These are phyloP conservation scores for Alexandromys fortis DNA, from an alignment of 2,113 vertebrate genomes.

Conservation along the genomic window DNA sequence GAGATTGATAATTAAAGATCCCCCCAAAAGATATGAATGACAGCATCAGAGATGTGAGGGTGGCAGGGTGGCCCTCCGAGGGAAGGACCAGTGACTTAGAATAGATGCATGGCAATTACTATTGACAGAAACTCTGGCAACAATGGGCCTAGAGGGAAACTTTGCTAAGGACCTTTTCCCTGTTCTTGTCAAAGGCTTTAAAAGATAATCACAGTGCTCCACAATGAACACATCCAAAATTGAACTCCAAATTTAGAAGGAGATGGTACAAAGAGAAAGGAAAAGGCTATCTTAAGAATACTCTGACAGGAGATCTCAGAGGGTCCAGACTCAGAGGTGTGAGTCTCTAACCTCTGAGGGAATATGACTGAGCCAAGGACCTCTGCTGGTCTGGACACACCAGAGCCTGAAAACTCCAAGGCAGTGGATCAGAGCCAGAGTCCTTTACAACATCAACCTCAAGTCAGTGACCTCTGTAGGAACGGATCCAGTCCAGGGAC, in stretches of 20 bases:
- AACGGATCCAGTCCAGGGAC: no score
- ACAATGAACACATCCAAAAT: conserved; percentile 3
- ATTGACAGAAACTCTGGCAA: conserved; percentile 29
- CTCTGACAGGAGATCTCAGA: not conserved
- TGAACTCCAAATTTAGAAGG: not conserved
- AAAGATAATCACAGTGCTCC: not conserved
- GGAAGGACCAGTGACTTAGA: not conserved
- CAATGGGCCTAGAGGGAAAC: not conserved
- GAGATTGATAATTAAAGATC: conserved; percentile 72
- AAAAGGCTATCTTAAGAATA: not conserved
- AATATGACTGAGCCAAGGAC: no score
- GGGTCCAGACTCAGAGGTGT: no score
- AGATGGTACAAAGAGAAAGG: not conserved
- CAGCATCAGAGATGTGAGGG: conserved; percentile 50
- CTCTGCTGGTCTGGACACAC: no score
- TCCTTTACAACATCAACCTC: no score
- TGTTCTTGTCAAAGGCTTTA: conserved; percentile 4
- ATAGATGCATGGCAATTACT: not conserved
- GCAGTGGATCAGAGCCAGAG: no score
- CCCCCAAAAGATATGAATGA: conserved; percentile 62
- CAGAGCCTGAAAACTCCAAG: no score
- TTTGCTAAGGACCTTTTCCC: not conserved
- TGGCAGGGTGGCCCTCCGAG: conserved; percentile 2
- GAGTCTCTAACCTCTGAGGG: no score
- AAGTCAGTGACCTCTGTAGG: no score